Conservation (phyloP, 2,113 vertebrate species). For the Ammodytes dubius region DNA sequence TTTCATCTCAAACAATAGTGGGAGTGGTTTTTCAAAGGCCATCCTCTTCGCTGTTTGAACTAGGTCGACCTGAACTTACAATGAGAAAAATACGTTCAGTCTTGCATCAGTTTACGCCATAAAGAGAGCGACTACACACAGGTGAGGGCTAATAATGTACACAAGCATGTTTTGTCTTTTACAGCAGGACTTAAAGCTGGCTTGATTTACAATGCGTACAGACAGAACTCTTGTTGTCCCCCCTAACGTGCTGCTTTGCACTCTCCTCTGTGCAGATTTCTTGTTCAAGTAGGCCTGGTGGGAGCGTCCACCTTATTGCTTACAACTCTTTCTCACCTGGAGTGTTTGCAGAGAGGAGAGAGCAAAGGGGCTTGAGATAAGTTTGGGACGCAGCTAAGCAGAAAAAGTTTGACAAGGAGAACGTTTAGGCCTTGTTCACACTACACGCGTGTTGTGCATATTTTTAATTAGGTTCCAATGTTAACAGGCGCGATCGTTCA, state of each 20-base stretch:
- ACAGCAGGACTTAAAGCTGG: constrained; percentile 56
- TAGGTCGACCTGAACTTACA: constrained; percentile 34
- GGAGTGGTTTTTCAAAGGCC: constrained; percentile 51
- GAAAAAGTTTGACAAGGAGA: constrained; percentile 3
- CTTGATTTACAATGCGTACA: constrained; percentile 13
- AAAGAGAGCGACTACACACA: constrained; percentile 39
- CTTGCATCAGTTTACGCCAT: constrained; percentile 33
- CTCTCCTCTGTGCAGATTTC: constrained; percentile 29
- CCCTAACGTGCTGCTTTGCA: background rate
- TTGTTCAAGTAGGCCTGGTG: constrained; percentile 46
- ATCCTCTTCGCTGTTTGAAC: constrained; percentile 41
- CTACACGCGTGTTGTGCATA: too few relatives aligned
- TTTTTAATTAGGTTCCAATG: too few relatives aligned
- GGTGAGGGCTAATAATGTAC: constrained; percentile 46
- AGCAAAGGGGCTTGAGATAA: constrained; percentile 20
- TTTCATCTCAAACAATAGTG: constrained; percentile 68
- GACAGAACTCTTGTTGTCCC: constrained; percentile 9
- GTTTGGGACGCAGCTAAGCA: constrained; percentile 23
- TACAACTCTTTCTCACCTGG: constrained; percentile 4
- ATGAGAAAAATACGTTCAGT: constrained; percentile 30
- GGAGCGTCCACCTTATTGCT: constrained; percentile 54
- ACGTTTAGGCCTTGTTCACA: background rate
- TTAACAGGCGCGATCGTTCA: too few relatives aligned
- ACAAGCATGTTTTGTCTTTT: constrained; percentile 43
- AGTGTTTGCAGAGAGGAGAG: constrained; percentile 28